Evolutionary conservation across 2,888 invertebrate species (phyloP).

Genomic region (Chrysomela aeneicollis): DNA sequence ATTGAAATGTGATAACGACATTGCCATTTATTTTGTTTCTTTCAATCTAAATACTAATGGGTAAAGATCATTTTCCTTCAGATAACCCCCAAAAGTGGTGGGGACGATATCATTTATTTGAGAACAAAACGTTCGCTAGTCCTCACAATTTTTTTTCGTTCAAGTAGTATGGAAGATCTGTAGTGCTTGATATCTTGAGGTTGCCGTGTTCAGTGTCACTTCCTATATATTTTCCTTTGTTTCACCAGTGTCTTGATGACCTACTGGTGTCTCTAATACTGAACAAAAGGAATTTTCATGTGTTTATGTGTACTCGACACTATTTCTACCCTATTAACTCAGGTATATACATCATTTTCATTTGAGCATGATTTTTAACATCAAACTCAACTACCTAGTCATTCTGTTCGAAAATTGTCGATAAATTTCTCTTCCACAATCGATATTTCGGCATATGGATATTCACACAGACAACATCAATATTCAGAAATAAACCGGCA

Average conservation of each 20-base stretch:
- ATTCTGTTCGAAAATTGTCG: no score
- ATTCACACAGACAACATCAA: no score
- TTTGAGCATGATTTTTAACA: no score
- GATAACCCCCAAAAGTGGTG: background rate
- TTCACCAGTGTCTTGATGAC: conserved; percentile 37
- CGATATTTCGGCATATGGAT: no score
- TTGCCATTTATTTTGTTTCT: background rate
- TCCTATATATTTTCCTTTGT: background rate
- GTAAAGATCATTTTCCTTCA: background rate
- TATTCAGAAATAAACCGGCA: no score
- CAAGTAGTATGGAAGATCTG: background rate
- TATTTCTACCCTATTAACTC: conserved; percentile 28
- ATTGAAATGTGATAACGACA: background rate
- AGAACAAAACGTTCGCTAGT: background rate
- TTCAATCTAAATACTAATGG: background rate
- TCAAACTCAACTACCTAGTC: no score
- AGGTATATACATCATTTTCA: conserved; percentile 32
- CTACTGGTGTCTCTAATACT: conserved; percentile 35
- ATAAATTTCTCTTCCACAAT: no score
- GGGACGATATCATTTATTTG: background rate
- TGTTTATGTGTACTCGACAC: conserved; percentile 35
- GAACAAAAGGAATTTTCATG: conserved; percentile 41
- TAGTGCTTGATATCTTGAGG: conserved; percentile 15
- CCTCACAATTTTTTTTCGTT: background rate
- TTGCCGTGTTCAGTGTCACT: conserved; percentile 14